Conservation (phyloP, 2,888 invertebrate genomes). For the Lycaena phlaeas region DNA sequence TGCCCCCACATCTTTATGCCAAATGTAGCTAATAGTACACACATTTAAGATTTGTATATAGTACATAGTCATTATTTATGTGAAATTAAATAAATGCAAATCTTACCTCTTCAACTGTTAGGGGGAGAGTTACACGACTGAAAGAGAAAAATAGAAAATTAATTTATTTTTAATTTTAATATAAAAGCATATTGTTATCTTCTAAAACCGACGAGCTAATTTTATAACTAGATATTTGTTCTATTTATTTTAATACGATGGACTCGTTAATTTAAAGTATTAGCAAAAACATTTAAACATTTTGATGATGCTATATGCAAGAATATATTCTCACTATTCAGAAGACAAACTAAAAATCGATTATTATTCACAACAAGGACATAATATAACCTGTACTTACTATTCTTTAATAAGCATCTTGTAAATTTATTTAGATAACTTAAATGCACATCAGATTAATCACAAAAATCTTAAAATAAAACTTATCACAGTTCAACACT, state of each 20-base stretch:
- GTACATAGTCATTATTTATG: too few relatives aligned
- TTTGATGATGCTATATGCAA: not conserved
- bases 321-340: not conserved
- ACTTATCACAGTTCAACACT: constrained; percentile 68
- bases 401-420: constrained; percentile 82
- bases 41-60: too few relatives aligned
- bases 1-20: too few relatives aligned
- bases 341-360: constrained; percentile 48
- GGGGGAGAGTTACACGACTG: constrained; percentile 96
- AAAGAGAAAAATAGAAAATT: constrained; percentile 52
- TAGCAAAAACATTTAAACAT: not conserved
- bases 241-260: not conserved
- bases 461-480: constrained; percentile 58
- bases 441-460: constrained; percentile 69
- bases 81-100: not conserved
- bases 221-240: not conserved
- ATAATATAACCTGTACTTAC: constrained; percentile 73
- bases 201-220: not conserved
- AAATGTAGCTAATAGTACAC: too few relatives aligned
- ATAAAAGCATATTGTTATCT: not conserved
- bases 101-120: constrained; percentile 97
- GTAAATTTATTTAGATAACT: constrained; percentile 55
- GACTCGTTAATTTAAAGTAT: not conserved
- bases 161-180: not conserved
- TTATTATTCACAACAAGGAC: constrained; percentile 47